phyloP scores from a whole-genome alignment of 1,140 invertebrate species.

The Sycobia sp. region DNA sequence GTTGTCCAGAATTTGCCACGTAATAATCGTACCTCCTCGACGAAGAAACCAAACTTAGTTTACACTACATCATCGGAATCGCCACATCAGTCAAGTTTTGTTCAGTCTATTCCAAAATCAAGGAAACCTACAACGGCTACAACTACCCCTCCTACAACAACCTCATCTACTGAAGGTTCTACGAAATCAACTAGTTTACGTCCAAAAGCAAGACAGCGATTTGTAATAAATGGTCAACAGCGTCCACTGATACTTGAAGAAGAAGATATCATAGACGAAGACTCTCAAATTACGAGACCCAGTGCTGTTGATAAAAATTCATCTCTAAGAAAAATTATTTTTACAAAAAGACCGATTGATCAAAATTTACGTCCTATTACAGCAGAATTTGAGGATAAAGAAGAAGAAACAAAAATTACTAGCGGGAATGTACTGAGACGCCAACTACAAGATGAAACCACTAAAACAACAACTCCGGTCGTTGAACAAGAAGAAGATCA shows the following conservation, averaged over 20 bases:
- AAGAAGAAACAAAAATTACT: constrained; percentile 47
- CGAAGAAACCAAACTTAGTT: constrained; percentile 52
- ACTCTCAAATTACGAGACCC: constrained; percentile 55
- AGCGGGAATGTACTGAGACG: constrained; percentile 64
- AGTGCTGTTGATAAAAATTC: constrained; percentile 47
- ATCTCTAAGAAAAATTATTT: constrained; percentile 52
- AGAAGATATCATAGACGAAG: constrained; percentile 47
- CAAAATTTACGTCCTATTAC: constrained; percentile 51
- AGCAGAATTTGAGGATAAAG: constrained; percentile 54
- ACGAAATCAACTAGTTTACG: constrained; percentile 43
- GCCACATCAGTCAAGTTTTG: constrained; percentile 64
- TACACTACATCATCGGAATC: constrained; percentile 58
- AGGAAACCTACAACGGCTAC: constrained; percentile 52
- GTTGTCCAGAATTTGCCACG: constrained; percentile 61
- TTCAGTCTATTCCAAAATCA: constrained; percentile 67
- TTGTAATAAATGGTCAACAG: constrained; percentile 56
- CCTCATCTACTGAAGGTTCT: constrained; percentile 47
- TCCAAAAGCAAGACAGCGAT: constrained; percentile 47
- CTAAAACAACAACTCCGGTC: constrained; percentile 49
- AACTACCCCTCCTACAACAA: constrained; percentile 44
- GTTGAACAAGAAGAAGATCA: constrained; percentile 62
- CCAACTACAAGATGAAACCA: constrained; percentile 62
- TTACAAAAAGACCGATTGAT: constrained; percentile 58
- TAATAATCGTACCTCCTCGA: constrained; percentile 49
- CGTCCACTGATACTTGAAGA: constrained; percentile 49